Percentiles rank a stretch among this genome's conserved stretches.
Evolutionary conservation across 2,113 vertebrate species (phyloP).

Genomic region (Callithrix jacchus): DNA sequence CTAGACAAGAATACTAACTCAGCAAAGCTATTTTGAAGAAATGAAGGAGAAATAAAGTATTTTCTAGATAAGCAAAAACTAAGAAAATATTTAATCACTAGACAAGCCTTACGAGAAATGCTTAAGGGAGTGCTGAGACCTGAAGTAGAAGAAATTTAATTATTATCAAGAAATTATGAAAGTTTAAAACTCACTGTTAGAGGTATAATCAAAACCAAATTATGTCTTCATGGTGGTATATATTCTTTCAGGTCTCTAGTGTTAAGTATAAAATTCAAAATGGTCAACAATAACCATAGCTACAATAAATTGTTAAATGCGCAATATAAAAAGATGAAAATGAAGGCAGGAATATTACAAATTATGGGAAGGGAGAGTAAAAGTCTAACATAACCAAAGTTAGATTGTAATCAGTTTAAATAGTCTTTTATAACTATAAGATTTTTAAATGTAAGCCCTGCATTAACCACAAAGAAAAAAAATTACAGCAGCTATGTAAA

Average conservation of each 20-base stretch:
- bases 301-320: neutral
- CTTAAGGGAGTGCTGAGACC: neutral
- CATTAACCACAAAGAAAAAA: neutral
- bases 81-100: too few relatives aligned
- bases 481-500: neutral
- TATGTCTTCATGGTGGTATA: neutral
- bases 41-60: too few relatives aligned
- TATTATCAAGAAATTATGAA: neutral
- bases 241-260: neutral
- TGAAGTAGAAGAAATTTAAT: neutral
- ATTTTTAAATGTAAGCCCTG: neutral
- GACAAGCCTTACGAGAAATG: too few relatives aligned
- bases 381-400: neutral
- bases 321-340: neutral
- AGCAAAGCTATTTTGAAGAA: too few relatives aligned
- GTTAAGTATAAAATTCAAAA: neutral
- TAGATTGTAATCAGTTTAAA: neutral
- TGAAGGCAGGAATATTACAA: neutral
- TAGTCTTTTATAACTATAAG: neutral
- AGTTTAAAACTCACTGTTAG: neutral
- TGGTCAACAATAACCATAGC: neutral
- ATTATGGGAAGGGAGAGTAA: neutral
- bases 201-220: neutral
- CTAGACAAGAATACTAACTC: too few relatives aligned
- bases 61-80: too few relatives aligned